Conservation (phyloP, 2,113 vertebrate species). For the Dipodomys merriami region DNA sequence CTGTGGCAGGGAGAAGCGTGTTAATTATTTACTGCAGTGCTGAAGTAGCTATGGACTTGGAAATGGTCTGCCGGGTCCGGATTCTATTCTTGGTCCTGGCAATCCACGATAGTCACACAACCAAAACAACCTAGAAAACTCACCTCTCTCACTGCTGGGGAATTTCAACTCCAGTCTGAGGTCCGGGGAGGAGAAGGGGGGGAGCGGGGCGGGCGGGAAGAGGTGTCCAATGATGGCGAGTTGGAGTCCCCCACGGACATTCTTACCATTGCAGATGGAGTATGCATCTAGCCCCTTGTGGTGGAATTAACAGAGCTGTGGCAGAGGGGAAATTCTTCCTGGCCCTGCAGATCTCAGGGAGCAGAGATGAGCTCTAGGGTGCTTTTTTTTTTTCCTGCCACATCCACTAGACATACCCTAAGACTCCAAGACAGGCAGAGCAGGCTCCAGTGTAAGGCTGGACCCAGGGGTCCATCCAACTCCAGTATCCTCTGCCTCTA, state of each 20-base stretch:
- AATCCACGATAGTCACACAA: background rate
- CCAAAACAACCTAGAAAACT: background rate
- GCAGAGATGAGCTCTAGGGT: background rate
- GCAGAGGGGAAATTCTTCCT: background rate
- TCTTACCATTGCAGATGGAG: background rate
- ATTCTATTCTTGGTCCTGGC: background rate
- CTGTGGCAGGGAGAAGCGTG: background rate
- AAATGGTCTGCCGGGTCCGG: background rate
- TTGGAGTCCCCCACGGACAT: background rate
- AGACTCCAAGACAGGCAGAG: background rate
- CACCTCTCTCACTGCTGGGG: background rate
- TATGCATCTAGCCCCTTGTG: background rate
- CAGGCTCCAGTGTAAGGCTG: background rate
- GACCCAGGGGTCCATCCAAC: background rate
- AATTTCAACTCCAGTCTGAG: background rate
- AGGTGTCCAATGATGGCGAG: background rate
- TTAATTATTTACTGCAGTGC: conserved; percentile 9
- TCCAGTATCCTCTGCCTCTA: no score
- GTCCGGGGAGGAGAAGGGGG: background rate
- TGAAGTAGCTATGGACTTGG: background rate
- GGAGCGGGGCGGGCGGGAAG: background rate
- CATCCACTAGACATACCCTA: background rate
- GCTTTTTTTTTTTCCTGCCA: background rate
- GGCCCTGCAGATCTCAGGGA: background rate
- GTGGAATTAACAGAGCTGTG: background rate